Conservation (phyloP, 2,888 invertebrate species). For the Mesorhabditis spiculigera region DNA sequence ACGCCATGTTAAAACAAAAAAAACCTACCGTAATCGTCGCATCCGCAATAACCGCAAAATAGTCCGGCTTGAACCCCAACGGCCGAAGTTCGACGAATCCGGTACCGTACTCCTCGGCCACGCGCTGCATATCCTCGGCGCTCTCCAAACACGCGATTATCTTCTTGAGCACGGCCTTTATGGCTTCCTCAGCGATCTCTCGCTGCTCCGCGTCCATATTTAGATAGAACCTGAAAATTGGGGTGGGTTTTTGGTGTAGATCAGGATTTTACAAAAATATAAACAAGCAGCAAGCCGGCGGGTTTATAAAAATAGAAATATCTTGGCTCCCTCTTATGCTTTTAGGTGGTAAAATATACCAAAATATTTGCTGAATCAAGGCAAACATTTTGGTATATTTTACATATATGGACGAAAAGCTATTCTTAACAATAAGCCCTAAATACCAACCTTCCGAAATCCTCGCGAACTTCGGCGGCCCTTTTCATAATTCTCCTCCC, state of each 20-base stretch:
- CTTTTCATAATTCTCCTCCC: slow-evolving; percentile 45
- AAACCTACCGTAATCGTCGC: slow-evolving; percentile 33
- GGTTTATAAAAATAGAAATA: no score
- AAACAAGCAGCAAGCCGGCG: not conserved
- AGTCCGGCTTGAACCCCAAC: slow-evolving; percentile 39
- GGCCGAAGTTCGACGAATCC: slow-evolving; percentile 26
- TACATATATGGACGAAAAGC: no score
- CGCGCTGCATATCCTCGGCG: slow-evolving; percentile 43
- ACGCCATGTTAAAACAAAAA: slow-evolving; percentile 31
- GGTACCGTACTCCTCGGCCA: slow-evolving; percentile 36
- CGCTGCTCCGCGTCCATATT: slow-evolving; percentile 28
- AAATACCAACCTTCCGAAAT: not conserved
- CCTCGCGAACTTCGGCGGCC: slow-evolving; percentile 29
- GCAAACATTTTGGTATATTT: no score
- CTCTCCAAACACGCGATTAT: slow-evolving; percentile 44
- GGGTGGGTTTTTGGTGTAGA: slow-evolving; percentile 13
- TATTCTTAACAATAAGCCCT: not conserved
- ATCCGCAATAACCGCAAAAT: slow-evolving; percentile 37
- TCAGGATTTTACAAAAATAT: not conserved
- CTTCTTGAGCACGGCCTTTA: slow-evolving; percentile 47
- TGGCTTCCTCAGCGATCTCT: slow-evolving; percentile 44
- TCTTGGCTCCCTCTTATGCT: no score
- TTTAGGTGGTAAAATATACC: no score
- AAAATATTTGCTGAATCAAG: no score
- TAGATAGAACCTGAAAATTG: slow-evolving; percentile 30